Evolutionary conservation across 2,797 vertebrate species (phyloP), one percentile per base, ranked within the genome.

Genomic region (Harpagifer antarcticus): DNA sequence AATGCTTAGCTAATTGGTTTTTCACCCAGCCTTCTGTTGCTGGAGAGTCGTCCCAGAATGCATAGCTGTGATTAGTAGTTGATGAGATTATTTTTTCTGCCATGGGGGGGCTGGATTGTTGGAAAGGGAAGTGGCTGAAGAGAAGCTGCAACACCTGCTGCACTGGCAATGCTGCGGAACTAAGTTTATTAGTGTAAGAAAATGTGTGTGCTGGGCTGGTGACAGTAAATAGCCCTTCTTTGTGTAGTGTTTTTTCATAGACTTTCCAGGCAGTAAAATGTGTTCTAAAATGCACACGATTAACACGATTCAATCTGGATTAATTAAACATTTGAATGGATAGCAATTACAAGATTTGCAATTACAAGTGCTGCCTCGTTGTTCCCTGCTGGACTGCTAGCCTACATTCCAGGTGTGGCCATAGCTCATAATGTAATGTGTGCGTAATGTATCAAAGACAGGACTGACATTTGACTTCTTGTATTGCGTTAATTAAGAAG

Each of bases 1-100:
- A 93, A 88, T 88, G 86, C 89, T 92, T 86, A 86, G 89, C 84
- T 94, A 92, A 95, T 94, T 93, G 91, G 74, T 89, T 92, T 94
- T 91, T 91, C 84, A 84, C 87, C 78, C 78, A 42, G 84, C 66
- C 90, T 89, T 93, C 88, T 92, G 89, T 90, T 87, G 88, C 82
- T 75, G 72, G 75, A 80, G 85, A 85, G 79, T 71, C 48, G 52
- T 94, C 90, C 91, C 91, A 94, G 88, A 94, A 94, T 92, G 85
- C 92, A 91, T 92, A 90, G 85, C 91, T 89, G 86, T 91, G 90
- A 94, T 94, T 93, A 94, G 86, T 87, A 81, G 84, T 88, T 92
- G 88, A 93, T 91, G 86, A 88, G 84, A 92, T 93, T 84, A 80
- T 72, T 83, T 79, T 75, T 73, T 71, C 68, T 76, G 47, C 71